phyloP scores from a whole-genome alignment of 2,113 vertebrate genomes.

The Menidia beryllina region DNA sequence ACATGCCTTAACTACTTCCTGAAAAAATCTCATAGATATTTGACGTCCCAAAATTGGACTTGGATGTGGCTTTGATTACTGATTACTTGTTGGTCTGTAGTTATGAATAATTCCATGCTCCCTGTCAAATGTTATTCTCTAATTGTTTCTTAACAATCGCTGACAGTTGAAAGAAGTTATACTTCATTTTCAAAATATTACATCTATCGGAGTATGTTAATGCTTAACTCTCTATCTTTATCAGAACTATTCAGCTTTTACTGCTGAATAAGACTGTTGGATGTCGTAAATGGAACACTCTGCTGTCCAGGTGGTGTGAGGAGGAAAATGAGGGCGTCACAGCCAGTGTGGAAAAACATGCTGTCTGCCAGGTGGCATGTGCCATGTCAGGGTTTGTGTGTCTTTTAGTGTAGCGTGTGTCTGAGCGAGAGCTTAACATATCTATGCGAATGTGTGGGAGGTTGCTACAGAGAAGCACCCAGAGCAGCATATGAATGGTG shows the following conservation, averaged over 20 bases:
- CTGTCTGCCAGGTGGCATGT: slow-evolving; percentile 45
- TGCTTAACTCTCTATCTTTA: neutral
- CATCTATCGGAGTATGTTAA: neutral
- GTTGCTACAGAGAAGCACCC: slow-evolving; percentile 41
- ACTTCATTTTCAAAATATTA: neutral
- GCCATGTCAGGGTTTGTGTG: slow-evolving; percentile 34
- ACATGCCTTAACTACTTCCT: too few species aligned
- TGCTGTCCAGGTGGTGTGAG: slow-evolving; percentile 24
- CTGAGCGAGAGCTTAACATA: slow-evolving; percentile 42
- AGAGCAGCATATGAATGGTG: slow-evolving; percentile 42
- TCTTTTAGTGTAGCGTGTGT: slow-evolving; percentile 40
- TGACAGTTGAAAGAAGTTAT: neutral
- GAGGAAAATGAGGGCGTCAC: slow-evolving; percentile 32
- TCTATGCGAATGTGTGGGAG: slow-evolving; percentile 34
- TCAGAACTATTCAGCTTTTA: neutral
- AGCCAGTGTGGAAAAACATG: slow-evolving; percentile 35
- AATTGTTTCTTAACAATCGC: too few species aligned
- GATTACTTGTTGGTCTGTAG: too few species aligned
- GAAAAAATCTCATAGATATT: too few species aligned
- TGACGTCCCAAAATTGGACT: too few species aligned
- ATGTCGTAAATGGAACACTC: slow-evolving; percentile 28
- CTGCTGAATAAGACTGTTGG: neutral
- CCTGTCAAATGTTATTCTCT: too few species aligned
- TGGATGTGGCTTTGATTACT: too few species aligned
- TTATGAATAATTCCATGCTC: too few species aligned